These are phyloP conservation scores for Agraylea sexmaculata DNA, from an alignment of 1,140 invertebrate species.

Conservation along the genomic window DNA sequence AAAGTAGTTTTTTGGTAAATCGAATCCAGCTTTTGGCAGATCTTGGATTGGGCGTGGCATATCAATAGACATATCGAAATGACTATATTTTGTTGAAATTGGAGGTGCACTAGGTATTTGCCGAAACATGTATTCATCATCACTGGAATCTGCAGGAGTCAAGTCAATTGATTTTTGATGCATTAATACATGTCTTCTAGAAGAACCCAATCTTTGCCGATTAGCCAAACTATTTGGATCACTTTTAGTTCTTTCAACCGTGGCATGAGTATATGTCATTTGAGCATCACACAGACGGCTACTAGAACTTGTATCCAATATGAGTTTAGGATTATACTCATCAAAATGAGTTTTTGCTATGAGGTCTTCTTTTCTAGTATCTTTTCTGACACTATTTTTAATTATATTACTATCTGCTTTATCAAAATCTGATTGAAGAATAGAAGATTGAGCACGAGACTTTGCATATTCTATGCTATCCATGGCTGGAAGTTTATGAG, in stretches of 20 bases:
- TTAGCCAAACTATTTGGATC: conserved; percentile 66
- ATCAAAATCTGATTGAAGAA: conserved; percentile 46
- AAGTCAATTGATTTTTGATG: conserved; percentile 78
- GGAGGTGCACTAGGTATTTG: conserved; percentile 58
- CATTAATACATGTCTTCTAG: conserved; percentile 61
- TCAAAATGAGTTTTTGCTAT: conserved; percentile 52
- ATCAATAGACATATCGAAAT: conserved; percentile 48
- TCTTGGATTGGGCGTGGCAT: conserved; percentile 27
- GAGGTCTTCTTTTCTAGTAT: conserved; percentile 45
- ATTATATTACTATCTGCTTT: conserved; percentile 39
- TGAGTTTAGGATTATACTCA: conserved; percentile 46
- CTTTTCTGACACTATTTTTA: conserved; percentile 39
- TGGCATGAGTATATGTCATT: conserved; percentile 46
- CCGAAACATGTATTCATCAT: conserved; percentile 62
- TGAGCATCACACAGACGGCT: conserved; percentile 36
- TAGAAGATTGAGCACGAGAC: conserved; percentile 33
- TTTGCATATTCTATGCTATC: conserved; percentile 43
- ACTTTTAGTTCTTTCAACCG: conserved; percentile 71
- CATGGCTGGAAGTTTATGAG: conserved; percentile 38
- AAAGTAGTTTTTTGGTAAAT: conserved; percentile 47
- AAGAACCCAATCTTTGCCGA: conserved; percentile 55
- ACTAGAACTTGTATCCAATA: conserved; percentile 38
- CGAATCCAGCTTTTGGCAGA: conserved; percentile 39
- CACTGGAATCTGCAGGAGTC: conserved; percentile 68
- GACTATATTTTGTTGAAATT: conserved; percentile 50